Evolutionary conservation across 2,797 vertebrate genomes (phyloP).

Genomic region (Brotula barbata): DNA sequence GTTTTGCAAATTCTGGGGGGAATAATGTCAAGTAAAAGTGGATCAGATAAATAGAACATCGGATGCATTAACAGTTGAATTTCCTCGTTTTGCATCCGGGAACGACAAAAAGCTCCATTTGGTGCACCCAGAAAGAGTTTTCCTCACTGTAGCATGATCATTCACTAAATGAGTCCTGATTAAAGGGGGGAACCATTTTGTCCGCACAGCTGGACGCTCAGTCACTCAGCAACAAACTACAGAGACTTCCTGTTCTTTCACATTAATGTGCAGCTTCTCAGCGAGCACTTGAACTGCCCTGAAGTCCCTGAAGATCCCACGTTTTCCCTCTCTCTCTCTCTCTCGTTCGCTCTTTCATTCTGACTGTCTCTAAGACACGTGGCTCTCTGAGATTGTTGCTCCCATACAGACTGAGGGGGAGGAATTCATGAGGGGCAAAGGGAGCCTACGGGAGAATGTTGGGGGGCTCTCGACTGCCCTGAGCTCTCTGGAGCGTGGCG

Average conservation of each 20-base stretch:
- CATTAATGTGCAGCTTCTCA: conserved; percentile 60
- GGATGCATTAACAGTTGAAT: background rate
- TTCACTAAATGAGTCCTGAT: conserved; percentile 12
- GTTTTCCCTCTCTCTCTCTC: conserved; percentile 38
- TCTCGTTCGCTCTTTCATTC: conserved; percentile 40
- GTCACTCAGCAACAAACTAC: conserved; percentile 44
- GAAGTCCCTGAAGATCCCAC: conserved; percentile 54
- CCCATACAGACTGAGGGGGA: conserved; percentile 35
- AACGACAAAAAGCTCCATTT: too few species aligned
- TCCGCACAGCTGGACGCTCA: conserved; percentile 48
- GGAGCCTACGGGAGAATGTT: conserved; percentile 58
- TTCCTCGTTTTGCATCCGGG: background rate
- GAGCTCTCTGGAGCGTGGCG: conserved; percentile 58
- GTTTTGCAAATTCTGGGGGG: too few species aligned
- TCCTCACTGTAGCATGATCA: too few species aligned
- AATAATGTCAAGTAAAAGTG: too few species aligned
- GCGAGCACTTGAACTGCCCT: conserved; percentile 51
- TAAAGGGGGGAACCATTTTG: conserved; percentile 27
- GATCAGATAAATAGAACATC: background rate
- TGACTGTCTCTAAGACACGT: conserved; percentile 72
- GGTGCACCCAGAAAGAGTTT: too few species aligned
- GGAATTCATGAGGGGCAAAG: conserved; percentile 38
- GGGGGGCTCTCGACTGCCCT: conserved; percentile 60
- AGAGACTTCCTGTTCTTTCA: conserved; percentile 50
- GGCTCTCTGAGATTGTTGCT: conserved; percentile 59